These are phyloP conservation scores for Nephrocerus scutellatus DNA, from an alignment of 2,888 invertebrate genomes.

Conservation along the genomic window DNA sequence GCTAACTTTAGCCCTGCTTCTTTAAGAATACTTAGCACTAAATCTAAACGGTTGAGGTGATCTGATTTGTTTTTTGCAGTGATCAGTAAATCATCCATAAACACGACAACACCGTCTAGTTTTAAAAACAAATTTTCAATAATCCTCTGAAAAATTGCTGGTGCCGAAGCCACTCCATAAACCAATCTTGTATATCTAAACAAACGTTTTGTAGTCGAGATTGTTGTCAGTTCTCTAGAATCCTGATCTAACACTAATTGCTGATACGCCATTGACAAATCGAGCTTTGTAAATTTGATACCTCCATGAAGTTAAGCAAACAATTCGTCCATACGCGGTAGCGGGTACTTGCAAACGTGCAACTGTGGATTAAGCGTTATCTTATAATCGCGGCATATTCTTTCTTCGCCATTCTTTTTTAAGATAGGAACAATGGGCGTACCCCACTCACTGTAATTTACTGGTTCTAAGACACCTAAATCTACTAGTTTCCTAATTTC, in stretches of 20 bases:
- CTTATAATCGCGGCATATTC: conserved; percentile 18
- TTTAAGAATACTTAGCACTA: conserved; percentile 23
- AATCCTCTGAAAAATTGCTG: conserved; percentile 37
- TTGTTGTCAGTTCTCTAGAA: conserved; percentile 26
- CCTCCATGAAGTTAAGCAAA: conserved; percentile 24
- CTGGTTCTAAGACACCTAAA: conserved; percentile 20
- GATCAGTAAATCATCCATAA: conserved; percentile 32
- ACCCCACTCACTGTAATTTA: no score
- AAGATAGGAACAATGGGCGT: conserved; percentile 23
- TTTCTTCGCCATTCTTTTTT: conserved; percentile 15
- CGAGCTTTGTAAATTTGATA: conserved; percentile 25
- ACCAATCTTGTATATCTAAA: conserved; percentile 25
- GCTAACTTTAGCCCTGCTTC: conserved; percentile 27
- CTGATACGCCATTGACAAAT: conserved; percentile 35
- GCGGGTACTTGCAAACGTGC: conserved; percentile 26
- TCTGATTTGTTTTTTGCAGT: conserved; percentile 24
- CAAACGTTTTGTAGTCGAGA: conserved; percentile 27
- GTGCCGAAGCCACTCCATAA: conserved; percentile 38
- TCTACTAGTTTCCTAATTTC: conserved; percentile 14
- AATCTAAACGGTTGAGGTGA: conserved; percentile 25
- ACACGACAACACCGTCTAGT: conserved; percentile 19
- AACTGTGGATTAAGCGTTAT: conserved; percentile 28
- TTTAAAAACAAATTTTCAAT: conserved; percentile 32
- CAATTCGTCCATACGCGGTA: conserved; percentile 30
- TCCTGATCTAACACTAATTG: conserved; percentile 34